Conservation (phyloP, 2,797 vertebrate genomes). For the Menidia menidia region DNA sequence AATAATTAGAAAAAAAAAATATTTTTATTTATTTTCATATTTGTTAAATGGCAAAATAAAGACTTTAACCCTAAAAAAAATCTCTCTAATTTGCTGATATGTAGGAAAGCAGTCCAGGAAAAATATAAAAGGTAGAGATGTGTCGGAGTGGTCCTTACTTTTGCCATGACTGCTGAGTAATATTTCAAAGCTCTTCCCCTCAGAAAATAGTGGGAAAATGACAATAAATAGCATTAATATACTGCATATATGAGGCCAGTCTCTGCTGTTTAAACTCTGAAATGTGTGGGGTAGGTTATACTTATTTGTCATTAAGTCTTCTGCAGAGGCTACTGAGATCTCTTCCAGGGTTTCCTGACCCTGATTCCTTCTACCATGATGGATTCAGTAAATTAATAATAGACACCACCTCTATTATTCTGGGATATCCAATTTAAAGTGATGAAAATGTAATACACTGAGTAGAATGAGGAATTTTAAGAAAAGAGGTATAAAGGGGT, state of each 20-base stretch:
- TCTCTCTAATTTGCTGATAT: no score
- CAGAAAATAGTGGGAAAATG: not conserved
- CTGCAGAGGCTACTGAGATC: conserved; percentile 30
- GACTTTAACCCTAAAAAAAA: no score
- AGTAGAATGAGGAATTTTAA: conserved; percentile 56
- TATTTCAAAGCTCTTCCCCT: not conserved
- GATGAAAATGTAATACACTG: conserved; percentile 69
- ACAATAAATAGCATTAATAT: not conserved
- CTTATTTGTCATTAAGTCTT: conserved; percentile 38
- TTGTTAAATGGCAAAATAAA: no score
- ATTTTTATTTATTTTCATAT: no score
- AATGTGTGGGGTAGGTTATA: conserved; percentile 24
- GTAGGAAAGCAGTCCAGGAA: no score
- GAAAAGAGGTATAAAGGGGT: conserved; percentile 55
- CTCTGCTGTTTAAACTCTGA: conserved; percentile 13
- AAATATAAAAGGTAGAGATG: no score
- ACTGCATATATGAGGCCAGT: not conserved
- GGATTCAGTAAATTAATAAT: conserved; percentile 69
- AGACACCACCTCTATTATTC: conserved; percentile 67
- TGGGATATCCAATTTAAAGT: conserved; percentile 73
- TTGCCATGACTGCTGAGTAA: not conserved
- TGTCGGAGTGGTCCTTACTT: conserved; percentile 5
- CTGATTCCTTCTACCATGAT: conserved; percentile 52
- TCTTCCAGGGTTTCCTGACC: conserved; percentile 41
- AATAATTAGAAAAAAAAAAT: no score